Percentiles rank a stretch among this genome's conserved stretches.
Conservation (phyloP, 2,797 vertebrate genomes). For the Rhynchonycteris naso region DNA sequence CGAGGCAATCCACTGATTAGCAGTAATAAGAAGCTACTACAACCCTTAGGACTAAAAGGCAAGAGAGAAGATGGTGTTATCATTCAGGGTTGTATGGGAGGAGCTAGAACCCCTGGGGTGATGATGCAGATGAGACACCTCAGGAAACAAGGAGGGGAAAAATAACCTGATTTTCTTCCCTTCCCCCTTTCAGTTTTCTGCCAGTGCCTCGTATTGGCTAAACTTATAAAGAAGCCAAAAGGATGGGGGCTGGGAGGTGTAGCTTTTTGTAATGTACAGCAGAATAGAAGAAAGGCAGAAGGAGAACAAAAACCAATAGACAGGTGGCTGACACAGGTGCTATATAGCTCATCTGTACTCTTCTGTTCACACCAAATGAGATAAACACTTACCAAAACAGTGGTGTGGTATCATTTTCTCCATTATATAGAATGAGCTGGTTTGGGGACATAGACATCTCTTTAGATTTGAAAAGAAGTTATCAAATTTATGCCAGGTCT, state of each 20-base stretch:
- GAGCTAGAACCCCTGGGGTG: background rate
- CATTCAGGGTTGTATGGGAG: background rate
- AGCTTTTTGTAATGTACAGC: background rate
- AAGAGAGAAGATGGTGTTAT: background rate
- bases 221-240: background rate
- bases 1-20: background rate
- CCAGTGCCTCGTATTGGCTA: background rate
- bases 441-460: slow-evolving; percentile 8
- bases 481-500: slow-evolving; percentile 40
- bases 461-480: slow-evolving; percentile 56
- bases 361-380: background rate
- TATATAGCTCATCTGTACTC: background rate
- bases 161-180: background rate
- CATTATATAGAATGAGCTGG: slow-evolving; percentile 3
- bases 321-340: background rate
- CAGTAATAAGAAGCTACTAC: background rate
- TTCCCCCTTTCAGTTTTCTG: background rate
- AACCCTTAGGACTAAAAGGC: background rate
- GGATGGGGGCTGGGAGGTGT: background rate
- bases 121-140: background rate
- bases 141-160: background rate
- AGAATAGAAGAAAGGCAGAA: background rate
- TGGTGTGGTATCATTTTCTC: background rate
- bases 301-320: background rate
- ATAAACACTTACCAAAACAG: background rate